These are phyloP conservation scores for Cettia cetti DNA, from an alignment of 2,113 vertebrate species.

Conservation along the genomic window DNA sequence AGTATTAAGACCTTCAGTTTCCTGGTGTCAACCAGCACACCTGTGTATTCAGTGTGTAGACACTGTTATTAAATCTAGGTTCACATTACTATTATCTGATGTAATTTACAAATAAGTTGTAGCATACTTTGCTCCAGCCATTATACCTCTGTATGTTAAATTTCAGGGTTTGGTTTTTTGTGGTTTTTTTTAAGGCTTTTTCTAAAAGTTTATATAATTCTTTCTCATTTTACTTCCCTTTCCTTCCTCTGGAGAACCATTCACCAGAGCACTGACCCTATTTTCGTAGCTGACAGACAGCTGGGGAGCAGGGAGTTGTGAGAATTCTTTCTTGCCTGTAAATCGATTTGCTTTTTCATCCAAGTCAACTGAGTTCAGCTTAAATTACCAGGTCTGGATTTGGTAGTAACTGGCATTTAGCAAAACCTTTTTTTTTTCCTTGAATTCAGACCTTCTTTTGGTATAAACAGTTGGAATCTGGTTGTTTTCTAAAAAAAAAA, in stretches of 20 bases:
- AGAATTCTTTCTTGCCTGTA: background rate
- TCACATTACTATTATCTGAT: background rate
- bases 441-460: background rate
- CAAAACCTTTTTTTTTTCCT: background rate
- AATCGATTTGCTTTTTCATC: background rate
- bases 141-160: background rate
- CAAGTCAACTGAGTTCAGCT: background rate
- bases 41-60: background rate
- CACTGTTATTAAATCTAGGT: background rate
- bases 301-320: background rate
- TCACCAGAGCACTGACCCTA: background rate
- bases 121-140: background rate
- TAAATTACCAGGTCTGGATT: background rate
- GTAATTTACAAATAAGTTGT: background rate
- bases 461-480: background rate
- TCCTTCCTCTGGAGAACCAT: background rate
- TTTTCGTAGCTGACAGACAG: background rate
- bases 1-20: background rate
- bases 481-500: background rate
- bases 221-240: background rate
- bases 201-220: background rate
- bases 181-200: background rate
- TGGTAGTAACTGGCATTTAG: background rate
- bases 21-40: background rate
- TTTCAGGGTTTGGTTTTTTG: accelerated